Percentiles rank a stretch among this genome's conserved stretches.
Evolutionary conservation across 2,797 vertebrate species (phyloP).

Genomic region (Threskiornis aethiopicus): DNA sequence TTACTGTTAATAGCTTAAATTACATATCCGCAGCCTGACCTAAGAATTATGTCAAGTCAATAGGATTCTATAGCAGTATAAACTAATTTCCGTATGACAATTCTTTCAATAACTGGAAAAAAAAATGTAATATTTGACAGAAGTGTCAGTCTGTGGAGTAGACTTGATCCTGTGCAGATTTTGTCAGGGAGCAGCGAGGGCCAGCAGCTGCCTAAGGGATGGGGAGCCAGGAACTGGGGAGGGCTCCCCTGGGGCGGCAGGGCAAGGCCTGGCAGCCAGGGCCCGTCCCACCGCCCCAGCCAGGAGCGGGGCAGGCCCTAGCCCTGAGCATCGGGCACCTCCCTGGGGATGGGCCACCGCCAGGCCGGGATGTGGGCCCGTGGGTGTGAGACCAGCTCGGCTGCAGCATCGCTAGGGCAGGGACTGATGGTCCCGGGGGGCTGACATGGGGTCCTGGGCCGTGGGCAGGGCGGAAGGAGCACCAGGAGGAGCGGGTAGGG

Average conservation of each 20-base stretch:
- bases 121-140: not conserved
- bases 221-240: not conserved
- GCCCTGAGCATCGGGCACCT: too few relatives aligned
- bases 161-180: not conserved
- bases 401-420: not conserved
- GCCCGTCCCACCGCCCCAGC: not conserved
- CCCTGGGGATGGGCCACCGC: not conserved
- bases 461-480: not conserved
- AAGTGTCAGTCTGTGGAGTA: not conserved
- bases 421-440: not conserved
- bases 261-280: not conserved
- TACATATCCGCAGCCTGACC: not conserved
- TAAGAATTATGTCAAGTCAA: not conserved
- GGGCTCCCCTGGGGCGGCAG: fast-evolving
- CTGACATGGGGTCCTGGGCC: not conserved
- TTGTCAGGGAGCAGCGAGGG: not conserved
- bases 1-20: not conserved
- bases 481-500: not conserved
- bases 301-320: not conserved
- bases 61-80: not conserved
- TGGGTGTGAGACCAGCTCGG: not conserved
- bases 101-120: not conserved
- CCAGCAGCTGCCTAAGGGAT: not conserved
- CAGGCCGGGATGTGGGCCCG: not conserved
- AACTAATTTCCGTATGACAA: not conserved